phyloP scores from a whole-genome alignment of 2,113 vertebrate genomes.

The Shinisaurus crocodilurus region DNA sequence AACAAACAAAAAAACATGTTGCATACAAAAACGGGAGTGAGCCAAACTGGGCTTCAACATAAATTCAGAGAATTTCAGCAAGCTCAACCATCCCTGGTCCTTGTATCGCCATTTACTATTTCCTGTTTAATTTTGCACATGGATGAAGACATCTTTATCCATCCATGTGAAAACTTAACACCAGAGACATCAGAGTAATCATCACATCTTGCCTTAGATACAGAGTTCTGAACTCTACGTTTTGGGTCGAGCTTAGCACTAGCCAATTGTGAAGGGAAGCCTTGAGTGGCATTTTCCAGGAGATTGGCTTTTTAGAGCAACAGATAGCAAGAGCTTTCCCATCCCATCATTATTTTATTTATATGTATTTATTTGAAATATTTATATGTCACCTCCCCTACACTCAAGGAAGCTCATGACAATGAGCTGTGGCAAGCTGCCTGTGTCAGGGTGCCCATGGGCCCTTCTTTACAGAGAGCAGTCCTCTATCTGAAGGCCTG shows the following conservation, averaged over 20 bases:
- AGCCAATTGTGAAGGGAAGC: neutral
- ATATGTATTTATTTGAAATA: neutral
- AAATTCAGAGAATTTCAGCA: too few relatives aligned
- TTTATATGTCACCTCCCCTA: neutral
- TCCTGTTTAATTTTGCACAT: neutral
- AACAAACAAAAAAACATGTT: too few relatives aligned
- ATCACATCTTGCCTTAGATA: neutral
- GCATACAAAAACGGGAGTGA: too few relatives aligned
- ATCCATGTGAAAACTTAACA: neutral
- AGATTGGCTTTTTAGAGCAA: neutral
- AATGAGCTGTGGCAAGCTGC: neutral
- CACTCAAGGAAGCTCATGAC: neutral
- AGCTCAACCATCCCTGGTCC: too few relatives aligned
- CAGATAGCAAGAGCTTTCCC: neutral
- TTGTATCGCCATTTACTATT: too few relatives aligned
- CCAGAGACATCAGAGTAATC: neutral
- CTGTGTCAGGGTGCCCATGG: too few relatives aligned
- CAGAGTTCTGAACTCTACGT: neutral
- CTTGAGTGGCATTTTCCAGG: neutral
- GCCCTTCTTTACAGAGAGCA: too few relatives aligned
- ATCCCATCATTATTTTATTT: neutral
- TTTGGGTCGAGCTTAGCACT: neutral
- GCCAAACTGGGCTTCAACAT: too few relatives aligned
- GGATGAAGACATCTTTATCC: neutral
- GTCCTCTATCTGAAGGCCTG: too few relatives aligned